Conservation (phyloP, 2,797 vertebrate genomes). For the Gila robusta region DNA sequence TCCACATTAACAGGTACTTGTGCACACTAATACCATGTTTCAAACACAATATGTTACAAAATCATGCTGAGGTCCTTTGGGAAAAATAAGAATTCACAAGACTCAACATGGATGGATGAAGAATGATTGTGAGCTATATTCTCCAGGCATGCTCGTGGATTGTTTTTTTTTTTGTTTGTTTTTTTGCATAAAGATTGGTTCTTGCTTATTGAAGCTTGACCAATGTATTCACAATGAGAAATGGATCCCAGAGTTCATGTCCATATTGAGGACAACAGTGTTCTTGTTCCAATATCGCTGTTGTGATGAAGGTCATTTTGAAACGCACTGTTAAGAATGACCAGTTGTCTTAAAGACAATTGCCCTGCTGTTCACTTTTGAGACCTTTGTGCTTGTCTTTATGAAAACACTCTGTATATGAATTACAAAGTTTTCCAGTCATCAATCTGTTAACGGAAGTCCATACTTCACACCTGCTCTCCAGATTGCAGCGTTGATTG, state of each 20-base stretch:
- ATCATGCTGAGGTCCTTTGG: constrained; percentile 24
- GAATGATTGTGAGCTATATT: constrained; percentile 27
- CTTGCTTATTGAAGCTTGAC: constrained; percentile 21
- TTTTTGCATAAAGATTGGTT: constrained; percentile 53
- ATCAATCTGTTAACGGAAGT: not conserved
- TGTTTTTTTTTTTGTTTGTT: fast-evolving
- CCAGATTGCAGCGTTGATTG: not conserved
- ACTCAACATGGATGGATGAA: not conserved
- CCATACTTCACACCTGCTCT: not conserved
- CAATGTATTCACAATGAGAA: constrained; percentile 24
- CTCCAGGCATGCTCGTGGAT: constrained; percentile 44
- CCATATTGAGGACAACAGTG: constrained; percentile 44
- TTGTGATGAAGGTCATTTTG: constrained; percentile 37
- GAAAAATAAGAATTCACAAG: not conserved
- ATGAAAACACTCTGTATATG: not conserved
- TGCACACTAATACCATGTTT: constrained; percentile 19
- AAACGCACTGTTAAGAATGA: not conserved
- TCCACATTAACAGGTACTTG: constrained; percentile 20
- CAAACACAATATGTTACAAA: constrained; percentile 10
- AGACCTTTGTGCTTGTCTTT: constrained; percentile 39
- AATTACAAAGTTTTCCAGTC: not conserved
- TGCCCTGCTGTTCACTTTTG: not conserved
- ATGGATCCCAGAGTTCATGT: constrained; percentile 52
- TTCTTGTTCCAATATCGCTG: constrained; percentile 60
- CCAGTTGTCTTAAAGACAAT: not conserved